These are phyloP conservation scores for Gari tellinella DNA, from an alignment of 2,888 invertebrate genomes.

Conservation along the genomic window DNA sequence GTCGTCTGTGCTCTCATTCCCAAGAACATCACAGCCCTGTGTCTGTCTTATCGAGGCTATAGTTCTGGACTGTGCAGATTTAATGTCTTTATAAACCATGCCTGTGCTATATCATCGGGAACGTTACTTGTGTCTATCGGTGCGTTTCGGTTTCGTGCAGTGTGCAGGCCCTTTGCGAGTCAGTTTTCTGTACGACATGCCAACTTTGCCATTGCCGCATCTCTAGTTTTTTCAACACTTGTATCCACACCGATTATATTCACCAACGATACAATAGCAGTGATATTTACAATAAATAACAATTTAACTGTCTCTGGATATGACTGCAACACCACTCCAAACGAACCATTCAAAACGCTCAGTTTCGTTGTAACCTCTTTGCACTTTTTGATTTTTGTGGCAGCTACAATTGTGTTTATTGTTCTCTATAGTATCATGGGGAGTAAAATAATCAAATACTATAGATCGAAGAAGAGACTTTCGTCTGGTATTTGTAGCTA, in stretches of 20 bases:
- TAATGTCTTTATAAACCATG: not conserved
- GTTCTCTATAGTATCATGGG: not conserved
- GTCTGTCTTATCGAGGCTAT: not conserved
- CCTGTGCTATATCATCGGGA: not conserved
- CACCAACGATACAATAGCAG: conserved; percentile 2
- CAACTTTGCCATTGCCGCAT: conserved; percentile 1
- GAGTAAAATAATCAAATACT: not conserved
- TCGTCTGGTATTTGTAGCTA: not conserved
- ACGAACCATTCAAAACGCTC: not conserved
- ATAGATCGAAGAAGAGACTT: conserved; percentile 2
- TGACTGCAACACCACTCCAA: conserved; percentile 7
- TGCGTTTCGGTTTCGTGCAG: not conserved
- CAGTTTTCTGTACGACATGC: not conserved
- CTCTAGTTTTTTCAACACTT: not conserved
- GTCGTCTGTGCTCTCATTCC: not conserved
- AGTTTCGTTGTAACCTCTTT: conserved; percentile 1
- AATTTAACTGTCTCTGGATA: not conserved
- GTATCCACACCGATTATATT: conserved; percentile 5
- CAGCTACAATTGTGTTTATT: not conserved
- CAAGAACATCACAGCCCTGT: not conserved
- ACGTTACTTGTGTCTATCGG: not conserved
- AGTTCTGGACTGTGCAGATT: not conserved
- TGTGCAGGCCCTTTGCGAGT: not conserved
- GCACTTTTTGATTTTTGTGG: not conserved
- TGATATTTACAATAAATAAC: not conserved